Evolutionary conservation across 2,113 vertebrate genomes (phyloP).

Genomic region (Eublepharis macularius): DNA sequence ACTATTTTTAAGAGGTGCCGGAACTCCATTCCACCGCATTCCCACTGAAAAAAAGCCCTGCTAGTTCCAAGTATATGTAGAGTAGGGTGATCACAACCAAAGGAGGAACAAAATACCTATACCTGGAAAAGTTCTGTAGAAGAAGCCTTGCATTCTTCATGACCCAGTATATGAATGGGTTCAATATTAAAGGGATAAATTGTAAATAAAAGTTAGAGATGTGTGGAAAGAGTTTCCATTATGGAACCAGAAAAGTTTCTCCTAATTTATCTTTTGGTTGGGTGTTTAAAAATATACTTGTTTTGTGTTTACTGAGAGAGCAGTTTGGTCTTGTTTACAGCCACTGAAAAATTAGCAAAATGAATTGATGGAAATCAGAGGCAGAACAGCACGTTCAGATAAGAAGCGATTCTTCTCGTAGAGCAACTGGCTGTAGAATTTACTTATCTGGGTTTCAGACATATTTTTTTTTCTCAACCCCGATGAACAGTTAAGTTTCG

Average conservation of each 20-base stretch:
- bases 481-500: constrained; percentile 7
- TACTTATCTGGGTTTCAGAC: constrained; percentile 1
- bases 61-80: too few relatives aligned
- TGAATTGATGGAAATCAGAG: background rate
- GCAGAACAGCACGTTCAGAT: background rate
- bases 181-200: too few relatives aligned
- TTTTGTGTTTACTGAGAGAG: constrained; percentile 6
- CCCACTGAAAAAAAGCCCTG: too few relatives aligned
- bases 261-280: too few relatives aligned
- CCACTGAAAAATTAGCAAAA: constrained; percentile 13
- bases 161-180: too few relatives aligned
- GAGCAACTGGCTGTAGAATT: background rate
- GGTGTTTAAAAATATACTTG: background rate
- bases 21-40: too few relatives aligned
- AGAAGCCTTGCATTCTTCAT: too few relatives aligned
- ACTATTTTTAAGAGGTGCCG: too few relatives aligned
- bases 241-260: background rate
- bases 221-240: background rate
- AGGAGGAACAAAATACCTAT: too few relatives aligned
- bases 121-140: too few relatives aligned
- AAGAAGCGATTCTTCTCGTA: background rate
- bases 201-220: too few relatives aligned
- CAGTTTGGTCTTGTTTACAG: background rate
- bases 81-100: too few relatives aligned
- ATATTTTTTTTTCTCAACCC: background rate